A percentile compares a stretch with the other conserved stretches of the same genome.
Conservation (phyloP, 2,888 invertebrate species). For the Homarus gammarus region DNA sequence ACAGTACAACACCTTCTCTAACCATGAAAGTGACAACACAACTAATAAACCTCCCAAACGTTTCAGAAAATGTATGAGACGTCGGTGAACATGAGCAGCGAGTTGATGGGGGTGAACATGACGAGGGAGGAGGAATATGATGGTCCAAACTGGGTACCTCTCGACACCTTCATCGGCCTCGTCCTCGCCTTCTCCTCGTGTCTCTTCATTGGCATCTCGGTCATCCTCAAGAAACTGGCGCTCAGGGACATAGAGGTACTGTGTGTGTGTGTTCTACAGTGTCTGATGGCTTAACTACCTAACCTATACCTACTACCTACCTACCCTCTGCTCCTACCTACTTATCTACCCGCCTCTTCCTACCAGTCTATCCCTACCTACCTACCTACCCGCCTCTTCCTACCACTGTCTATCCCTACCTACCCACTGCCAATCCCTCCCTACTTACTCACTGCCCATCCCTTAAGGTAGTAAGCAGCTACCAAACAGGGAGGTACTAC, state of each 20-base stretch:
- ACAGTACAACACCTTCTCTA: too few species aligned
- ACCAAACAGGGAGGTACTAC: too few species aligned
- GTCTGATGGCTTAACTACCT: too few species aligned
- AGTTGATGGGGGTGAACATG: background rate
- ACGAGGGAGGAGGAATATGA: background rate
- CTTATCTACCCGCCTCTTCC: background rate
- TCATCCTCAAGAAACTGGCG: slow-evolving; percentile 72
- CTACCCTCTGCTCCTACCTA: background rate
- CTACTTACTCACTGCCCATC: background rate
- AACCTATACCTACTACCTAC: background rate
- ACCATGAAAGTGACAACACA: too few species aligned
- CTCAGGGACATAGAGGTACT: slow-evolving; percentile 62
- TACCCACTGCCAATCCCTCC: background rate
- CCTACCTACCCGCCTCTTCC: background rate
- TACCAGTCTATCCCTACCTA: background rate
- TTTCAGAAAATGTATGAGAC: too few species aligned
- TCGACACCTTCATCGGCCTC: slow-evolving; percentile 84
- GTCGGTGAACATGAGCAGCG: background rate
- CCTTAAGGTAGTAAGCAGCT: too few species aligned
- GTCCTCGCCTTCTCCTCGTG: slow-evolving; percentile 88
- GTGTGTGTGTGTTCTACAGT: background rate
- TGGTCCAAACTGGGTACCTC: slow-evolving; percentile 45
- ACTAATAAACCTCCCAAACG: too few species aligned
- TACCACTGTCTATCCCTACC: background rate
- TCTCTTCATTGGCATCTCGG: slow-evolving; percentile 86